phyloP scores from a whole-genome alignment of 2,113 vertebrate genomes.

The Naja naja region DNA sequence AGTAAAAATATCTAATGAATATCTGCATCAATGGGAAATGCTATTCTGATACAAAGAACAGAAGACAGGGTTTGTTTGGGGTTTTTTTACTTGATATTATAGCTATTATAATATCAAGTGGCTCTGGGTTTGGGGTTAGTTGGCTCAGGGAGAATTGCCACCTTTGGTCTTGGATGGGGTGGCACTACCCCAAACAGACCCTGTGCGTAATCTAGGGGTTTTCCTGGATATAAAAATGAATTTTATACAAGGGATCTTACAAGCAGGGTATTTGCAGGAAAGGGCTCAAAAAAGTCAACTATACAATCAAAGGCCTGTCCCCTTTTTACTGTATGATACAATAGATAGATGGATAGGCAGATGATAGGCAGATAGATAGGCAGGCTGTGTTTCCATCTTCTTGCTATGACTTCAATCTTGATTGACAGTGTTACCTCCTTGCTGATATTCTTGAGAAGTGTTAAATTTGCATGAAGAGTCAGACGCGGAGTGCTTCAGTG shows the following conservation, averaged over 20 bases:
- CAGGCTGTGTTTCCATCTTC: background rate
- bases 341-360: background rate
- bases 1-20: background rate
- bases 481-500: too few species aligned
- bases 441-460: background rate
- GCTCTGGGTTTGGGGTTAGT: too few species aligned
- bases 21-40: background rate
- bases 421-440: background rate
- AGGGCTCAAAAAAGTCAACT: background rate
- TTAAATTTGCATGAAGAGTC: too few species aligned
- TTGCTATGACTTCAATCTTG: background rate
- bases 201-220: too few species aligned
- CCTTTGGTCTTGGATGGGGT: too few species aligned
- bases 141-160: too few species aligned
- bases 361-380: too few species aligned
- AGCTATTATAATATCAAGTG: background rate
- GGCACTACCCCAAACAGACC: too few species aligned
- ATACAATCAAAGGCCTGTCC: background rate
- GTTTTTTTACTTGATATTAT: background rate
- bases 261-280: background rate
- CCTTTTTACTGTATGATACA: background rate
- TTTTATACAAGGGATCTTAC: background rate
- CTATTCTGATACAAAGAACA: background rate
- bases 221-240: background rate
- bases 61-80: background rate